phyloP scores from a whole-genome alignment of 2,113 vertebrate species.

The chimpanzee (Pan troglodytes) region NHGRI_mPanTro3-v2.1_pri NC_072410.2:82768501-82769000 shows the following conservation, averaged over 20 bases:
- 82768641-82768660: background rate
- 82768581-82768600: background rate
- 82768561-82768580: background rate
- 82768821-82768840: background rate
- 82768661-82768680: background rate
- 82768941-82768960: background rate
- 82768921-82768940: background rate
- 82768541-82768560: background rate
- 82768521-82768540: background rate
- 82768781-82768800: background rate
- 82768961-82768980: background rate
- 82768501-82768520: background rate
- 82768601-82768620: background rate
- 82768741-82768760: background rate
- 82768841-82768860: background rate
- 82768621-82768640: background rate
- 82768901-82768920: background rate
- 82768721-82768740: background rate
- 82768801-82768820: background rate
- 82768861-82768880: background rate
- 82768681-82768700: too few species aligned
- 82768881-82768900: background rate
- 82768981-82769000: background rate
- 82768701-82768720: too few species aligned
- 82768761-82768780: background rate